Percentiles rank a stretch among this genome's conserved stretches.
These are phyloP conservation scores for Hippocampus mohnikei DNA, from an alignment of 2,113 vertebrate species.

Conservation along the genomic window DNA sequence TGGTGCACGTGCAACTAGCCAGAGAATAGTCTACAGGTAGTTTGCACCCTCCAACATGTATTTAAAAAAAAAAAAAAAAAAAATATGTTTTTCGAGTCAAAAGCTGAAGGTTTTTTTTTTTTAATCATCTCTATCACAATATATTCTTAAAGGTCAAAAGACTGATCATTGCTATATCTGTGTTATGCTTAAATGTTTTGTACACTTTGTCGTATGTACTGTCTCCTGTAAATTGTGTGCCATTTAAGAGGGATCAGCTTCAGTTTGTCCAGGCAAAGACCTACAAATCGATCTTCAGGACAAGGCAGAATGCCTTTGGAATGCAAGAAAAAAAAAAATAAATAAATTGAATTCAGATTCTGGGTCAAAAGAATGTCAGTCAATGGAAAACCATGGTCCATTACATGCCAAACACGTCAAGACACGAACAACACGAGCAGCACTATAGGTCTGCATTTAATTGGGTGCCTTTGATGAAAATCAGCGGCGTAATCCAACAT, in stretches of 20 bases:
- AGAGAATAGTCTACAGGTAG: no score
- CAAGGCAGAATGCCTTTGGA: neutral
- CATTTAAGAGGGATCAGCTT: neutral
- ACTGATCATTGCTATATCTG: no score
- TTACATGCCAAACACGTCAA: slow-evolving; percentile 48
- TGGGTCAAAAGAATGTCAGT: neutral
- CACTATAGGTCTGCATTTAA: slow-evolving; percentile 42
- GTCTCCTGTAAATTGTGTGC: no score
- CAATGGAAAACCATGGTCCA: neutral
- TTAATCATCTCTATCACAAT: no score
- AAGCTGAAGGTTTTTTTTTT: no score
- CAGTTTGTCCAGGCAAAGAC: neutral
- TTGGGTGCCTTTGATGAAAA: slow-evolving; percentile 57
- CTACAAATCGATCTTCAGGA: neutral
- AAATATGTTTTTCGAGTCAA: no score
- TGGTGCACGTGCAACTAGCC: no score
- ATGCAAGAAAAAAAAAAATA: neutral
- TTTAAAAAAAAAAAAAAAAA: no score
- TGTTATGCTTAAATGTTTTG: no score
- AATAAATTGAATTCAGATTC: neutral
- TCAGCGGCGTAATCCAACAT: slow-evolving; percentile 57
- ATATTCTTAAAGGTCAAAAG: no score
- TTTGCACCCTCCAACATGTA: no score
- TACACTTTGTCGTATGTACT: no score
- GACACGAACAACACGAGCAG: slow-evolving; percentile 27